A percentile compares a stretch with the other conserved stretches of the same genome.
phyloP scores from a whole-genome alignment of 1,140 invertebrate species.

The Temnothorax nylanderi region DNA sequence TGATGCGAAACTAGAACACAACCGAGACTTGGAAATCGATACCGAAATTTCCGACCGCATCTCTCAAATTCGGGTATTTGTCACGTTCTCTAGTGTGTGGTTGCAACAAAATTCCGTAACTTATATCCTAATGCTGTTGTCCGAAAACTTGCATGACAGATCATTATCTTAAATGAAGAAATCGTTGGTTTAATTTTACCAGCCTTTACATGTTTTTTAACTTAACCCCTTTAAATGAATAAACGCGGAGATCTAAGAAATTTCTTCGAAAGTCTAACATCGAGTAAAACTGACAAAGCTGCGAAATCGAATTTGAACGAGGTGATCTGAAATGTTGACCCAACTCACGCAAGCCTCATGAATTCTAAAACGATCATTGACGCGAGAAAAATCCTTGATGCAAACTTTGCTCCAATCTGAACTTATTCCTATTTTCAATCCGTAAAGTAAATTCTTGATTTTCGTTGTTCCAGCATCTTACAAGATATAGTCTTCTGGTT shows the following conservation, averaged over 20 bases:
- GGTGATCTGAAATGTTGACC: conserved; percentile 19
- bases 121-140: not conserved
- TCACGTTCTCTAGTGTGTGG: not conserved
- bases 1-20: conserved; percentile 29
- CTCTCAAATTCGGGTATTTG: conserved; percentile 22
- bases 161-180: not conserved
- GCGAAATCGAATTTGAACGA: conserved; percentile 56
- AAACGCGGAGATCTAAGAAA: not conserved
- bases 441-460: not conserved
- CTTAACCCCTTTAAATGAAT: not conserved
- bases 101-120: not conserved
- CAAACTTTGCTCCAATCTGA: not conserved
- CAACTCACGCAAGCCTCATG: not conserved
- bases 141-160: not conserved
- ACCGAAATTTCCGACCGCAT: conserved; percentile 41
- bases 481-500: not conserved
- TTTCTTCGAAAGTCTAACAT: conserved; percentile 2
- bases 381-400: not conserved
- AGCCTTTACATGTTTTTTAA: not conserved
- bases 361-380: conserved; percentile 32
- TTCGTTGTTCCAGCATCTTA: not conserved
- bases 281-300: conserved; percentile 33
- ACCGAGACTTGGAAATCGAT: conserved; percentile 24
- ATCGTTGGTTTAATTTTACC: conserved; percentile 4
- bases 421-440: not conserved